Conservation (phyloP, 2,888 invertebrate genomes). For the Zygaena filipendulae region DNA sequence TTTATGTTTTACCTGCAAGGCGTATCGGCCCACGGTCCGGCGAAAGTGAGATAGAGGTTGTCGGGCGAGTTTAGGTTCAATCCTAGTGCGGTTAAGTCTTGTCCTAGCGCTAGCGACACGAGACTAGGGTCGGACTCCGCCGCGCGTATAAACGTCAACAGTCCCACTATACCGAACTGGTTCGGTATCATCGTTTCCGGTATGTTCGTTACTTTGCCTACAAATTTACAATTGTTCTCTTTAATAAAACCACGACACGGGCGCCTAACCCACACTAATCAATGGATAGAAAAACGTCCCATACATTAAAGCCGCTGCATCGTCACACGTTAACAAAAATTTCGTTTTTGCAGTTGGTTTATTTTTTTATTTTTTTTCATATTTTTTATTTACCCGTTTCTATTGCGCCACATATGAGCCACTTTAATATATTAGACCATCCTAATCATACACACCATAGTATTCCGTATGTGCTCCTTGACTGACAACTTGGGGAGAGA, state of each 20-base stretch:
- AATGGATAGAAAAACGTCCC: slow-evolving; percentile 10
- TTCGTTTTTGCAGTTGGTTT: too few relatives aligned
- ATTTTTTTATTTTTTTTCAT: too few relatives aligned
- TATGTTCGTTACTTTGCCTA: slow-evolving; percentile 97
- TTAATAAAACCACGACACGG: slow-evolving; percentile 14
- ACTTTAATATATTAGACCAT: too few relatives aligned
- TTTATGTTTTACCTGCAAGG: slow-evolving; percentile 82
- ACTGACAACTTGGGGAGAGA: slow-evolving; percentile 46
- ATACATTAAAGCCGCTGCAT: slow-evolving; percentile 27
- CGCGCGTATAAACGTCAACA: slow-evolving; percentile 97
- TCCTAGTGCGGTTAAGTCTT: slow-evolving; percentile 97
- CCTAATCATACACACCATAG: slow-evolving; percentile 51
- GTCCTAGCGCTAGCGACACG: slow-evolving; percentile 95
- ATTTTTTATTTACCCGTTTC: too few relatives aligned
- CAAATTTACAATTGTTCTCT: slow-evolving; percentile 21
- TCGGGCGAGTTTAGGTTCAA: slow-evolving; percentile 98
- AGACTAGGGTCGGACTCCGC: slow-evolving; percentile 97
- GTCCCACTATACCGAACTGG: slow-evolving; percentile 99
- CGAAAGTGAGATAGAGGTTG: slow-evolving; percentile 97
- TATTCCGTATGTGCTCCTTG: slow-evolving; percentile 53
- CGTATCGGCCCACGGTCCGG: slow-evolving; percentile 98
- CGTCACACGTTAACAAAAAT: too few relatives aligned
- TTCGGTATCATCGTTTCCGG: slow-evolving; percentile 99
- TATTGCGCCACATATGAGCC: too few relatives aligned
- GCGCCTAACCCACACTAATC: neutral